Evolutionary conservation across 1,140 invertebrate species (phyloP).

Genomic region (Cryptotermes secundus): DNA sequence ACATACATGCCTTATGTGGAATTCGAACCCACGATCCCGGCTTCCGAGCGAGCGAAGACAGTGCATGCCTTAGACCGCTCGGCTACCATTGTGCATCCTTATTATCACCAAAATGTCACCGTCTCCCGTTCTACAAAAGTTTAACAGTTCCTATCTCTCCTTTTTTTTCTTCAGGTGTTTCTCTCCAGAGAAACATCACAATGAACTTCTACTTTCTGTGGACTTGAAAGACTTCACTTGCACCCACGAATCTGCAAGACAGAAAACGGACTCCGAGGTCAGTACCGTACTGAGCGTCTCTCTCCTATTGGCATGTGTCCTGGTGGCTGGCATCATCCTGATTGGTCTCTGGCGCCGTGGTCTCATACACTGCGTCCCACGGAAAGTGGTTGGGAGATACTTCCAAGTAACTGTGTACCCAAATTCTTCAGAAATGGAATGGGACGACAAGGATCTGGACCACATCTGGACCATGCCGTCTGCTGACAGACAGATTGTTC

Average conservation of each 20-base stretch:
- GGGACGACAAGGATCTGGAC: background rate
- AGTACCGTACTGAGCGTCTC: background rate
- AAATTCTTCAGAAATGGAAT: background rate
- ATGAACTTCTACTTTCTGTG: background rate
- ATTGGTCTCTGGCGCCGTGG: background rate
- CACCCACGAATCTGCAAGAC: background rate
- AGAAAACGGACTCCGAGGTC: background rate
- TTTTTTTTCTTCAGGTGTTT: background rate
- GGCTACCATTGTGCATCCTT: too few relatives aligned
- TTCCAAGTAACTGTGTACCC: background rate
- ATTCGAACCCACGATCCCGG: too few relatives aligned
- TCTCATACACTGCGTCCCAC: background rate
- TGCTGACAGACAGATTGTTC: background rate
- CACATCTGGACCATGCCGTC: background rate
- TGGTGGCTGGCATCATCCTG: background rate
- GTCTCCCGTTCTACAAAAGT: too few relatives aligned
- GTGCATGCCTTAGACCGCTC: too few relatives aligned
- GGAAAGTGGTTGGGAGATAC: background rate
- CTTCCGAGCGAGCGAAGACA: too few relatives aligned
- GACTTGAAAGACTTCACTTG: background rate
- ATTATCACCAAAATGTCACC: too few relatives aligned
- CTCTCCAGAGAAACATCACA: background rate
- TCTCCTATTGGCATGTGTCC: background rate
- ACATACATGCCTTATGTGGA: too few relatives aligned
- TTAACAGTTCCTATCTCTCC: too few relatives aligned